phyloP scores from a whole-genome alignment of 2,888 invertebrate genomes.

The Ernsta delagoae region DNA sequence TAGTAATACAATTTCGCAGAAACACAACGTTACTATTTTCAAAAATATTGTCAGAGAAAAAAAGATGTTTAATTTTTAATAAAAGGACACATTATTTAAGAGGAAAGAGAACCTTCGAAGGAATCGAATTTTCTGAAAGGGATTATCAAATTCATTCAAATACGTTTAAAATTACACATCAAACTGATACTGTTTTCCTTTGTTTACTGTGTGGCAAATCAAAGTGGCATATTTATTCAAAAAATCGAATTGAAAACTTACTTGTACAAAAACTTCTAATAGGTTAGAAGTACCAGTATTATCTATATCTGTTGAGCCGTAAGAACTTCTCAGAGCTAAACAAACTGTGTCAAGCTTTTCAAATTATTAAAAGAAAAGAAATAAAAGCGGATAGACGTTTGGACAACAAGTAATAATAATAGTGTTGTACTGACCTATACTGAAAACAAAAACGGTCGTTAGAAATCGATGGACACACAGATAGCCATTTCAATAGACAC shows the following conservation, averaged over 20 bases:
- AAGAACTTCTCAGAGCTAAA: not conserved
- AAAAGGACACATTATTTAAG: constrained; percentile 5
- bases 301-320: not conserved
- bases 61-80: no score
- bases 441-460: constrained; percentile 27
- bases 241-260: no score
- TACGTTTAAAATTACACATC: constrained; percentile 58
- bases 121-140: constrained; percentile 30
- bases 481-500: constrained; percentile 20
- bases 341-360: constrained; percentile 27
- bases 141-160: constrained; percentile 60
- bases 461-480: constrained; percentile 21
- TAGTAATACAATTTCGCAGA: not conserved
- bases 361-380: constrained; percentile 24
- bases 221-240: no score
- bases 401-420: constrained; percentile 34
- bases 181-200: constrained; percentile 48
- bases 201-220: constrained; percentile 45
- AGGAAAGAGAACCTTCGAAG: no score
- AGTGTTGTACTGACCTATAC: constrained; percentile 18
- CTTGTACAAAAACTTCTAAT: not conserved
- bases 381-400: constrained; percentile 20
- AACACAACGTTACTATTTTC: not conserved
- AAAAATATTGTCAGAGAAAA: not conserved
- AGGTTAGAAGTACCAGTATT: not conserved